A percentile compares a stretch with the other conserved stretches of the same genome.
Evolutionary conservation across 2,113 vertebrate species (phyloP).

Genomic region (Chamaetylas fuelleborni): DNA sequence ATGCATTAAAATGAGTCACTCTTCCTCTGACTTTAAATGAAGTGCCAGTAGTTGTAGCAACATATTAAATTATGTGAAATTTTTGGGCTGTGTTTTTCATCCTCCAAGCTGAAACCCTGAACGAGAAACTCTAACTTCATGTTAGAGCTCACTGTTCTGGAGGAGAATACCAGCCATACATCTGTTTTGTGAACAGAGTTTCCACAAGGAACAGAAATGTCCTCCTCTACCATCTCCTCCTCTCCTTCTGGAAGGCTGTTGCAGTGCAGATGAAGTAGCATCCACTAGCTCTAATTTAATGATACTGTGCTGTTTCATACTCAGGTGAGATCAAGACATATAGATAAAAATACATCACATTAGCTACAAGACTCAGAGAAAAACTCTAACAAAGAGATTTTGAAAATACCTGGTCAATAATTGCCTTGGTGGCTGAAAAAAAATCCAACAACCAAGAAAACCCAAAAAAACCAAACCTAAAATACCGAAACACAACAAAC

Average conservation of each 20-base stretch:
- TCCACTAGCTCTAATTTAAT: neutral
- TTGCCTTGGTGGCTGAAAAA: neutral
- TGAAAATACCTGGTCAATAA: neutral
- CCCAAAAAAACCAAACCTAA: fast-evolving
- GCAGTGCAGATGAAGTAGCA: neutral
- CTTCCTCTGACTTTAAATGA: neutral
- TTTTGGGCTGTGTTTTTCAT: neutral
- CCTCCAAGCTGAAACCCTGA: neutral
- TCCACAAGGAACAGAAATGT: neutral
- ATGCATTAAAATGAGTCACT: neutral
- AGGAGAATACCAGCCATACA: neutral
- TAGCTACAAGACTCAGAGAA: neutral
- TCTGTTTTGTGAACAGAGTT: neutral
- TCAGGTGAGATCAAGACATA: neutral
- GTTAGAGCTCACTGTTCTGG: neutral
- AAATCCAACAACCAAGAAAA: too few relatives aligned
- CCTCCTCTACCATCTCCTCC: neutral
- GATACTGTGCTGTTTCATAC: neutral
- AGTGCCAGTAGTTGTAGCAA: neutral
- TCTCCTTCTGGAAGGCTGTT: neutral
- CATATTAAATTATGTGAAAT: neutral
- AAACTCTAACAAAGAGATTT: neutral
- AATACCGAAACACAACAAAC: neutral
- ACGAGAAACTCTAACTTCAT: neutral
- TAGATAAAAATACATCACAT: neutral